These are phyloP conservation scores for Thryonomys swinderianus DNA, from an alignment of 2,113 vertebrate species.

Conservation along the genomic window DNA sequence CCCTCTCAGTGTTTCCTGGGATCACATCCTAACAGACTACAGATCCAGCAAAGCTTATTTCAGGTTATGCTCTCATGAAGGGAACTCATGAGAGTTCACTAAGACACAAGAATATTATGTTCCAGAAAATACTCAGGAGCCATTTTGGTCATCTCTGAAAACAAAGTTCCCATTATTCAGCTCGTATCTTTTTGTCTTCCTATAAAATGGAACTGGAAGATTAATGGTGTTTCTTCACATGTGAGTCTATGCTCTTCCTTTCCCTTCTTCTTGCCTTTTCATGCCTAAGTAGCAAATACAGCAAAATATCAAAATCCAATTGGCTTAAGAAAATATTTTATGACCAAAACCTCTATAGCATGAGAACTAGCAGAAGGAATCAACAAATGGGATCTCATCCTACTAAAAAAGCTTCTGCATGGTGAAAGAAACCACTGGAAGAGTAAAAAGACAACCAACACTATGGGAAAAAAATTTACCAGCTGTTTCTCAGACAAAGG, in stretches of 20 bases:
- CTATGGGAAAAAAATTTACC: too few species aligned
- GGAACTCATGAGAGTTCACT: too few species aligned
- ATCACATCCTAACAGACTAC: neutral
- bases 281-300: neutral
- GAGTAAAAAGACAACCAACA: too few species aligned
- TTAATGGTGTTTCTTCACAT: neutral
- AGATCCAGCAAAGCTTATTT: neutral
- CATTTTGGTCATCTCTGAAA: constrained; percentile 33
- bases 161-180: neutral
- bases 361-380: too few species aligned
- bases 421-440: too few species aligned
- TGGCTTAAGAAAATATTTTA: too few species aligned
- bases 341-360: too few species aligned
- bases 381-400: too few species aligned
- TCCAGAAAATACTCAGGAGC: neutral
- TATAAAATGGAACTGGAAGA: neutral
- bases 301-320: neutral
- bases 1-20: neutral
- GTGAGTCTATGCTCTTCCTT: neutral
- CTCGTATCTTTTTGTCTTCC: neutral
- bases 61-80: neutral
- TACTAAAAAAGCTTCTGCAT: too few species aligned
- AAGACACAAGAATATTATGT: neutral
- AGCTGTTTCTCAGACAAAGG: too few species aligned
- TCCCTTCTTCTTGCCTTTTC: neutral